Evolutionary conservation across 2,797 vertebrate species (phyloP).

Genomic region (Melanotaenia maccullochi): DNA sequence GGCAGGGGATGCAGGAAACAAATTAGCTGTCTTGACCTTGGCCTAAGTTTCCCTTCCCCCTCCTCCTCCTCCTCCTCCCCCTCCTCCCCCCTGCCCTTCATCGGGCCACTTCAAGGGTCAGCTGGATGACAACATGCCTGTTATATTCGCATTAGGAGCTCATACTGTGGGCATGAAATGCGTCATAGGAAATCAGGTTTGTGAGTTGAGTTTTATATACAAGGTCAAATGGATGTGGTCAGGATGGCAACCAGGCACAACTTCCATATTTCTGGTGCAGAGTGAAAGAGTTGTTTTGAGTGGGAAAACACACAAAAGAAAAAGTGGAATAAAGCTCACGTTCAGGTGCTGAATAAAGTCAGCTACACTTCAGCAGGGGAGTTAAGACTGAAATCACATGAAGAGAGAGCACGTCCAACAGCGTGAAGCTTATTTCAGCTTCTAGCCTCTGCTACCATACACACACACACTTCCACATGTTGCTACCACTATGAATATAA

Average conservation of each 20-base stretch:
- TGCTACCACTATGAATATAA: not conserved
- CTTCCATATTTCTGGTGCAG: slow-evolving; percentile 20
- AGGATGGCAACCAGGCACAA: slow-evolving; percentile 28
- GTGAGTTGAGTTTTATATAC: slow-evolving; percentile 44
- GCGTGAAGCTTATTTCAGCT: slow-evolving; percentile 29
- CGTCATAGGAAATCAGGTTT: slow-evolving; percentile 56
- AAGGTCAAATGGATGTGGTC: slow-evolving; percentile 54
- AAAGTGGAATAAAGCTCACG: slow-evolving; percentile 13
- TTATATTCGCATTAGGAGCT: slow-evolving; percentile 64
- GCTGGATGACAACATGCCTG: slow-evolving; percentile 75
- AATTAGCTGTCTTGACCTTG: slow-evolving; percentile 88
- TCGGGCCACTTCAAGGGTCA: slow-evolving; percentile 83
- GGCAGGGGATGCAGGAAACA: slow-evolving; percentile 82
- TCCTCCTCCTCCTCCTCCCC: slow-evolving; percentile 64
- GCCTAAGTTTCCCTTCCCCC: slow-evolving; percentile 81
- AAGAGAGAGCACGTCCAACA: slow-evolving; percentile 36
- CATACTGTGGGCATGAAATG: slow-evolving; percentile 25
- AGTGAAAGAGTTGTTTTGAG: slow-evolving; percentile 12
- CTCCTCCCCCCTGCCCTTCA: slow-evolving; percentile 64
- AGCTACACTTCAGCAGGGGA: slow-evolving; percentile 16
- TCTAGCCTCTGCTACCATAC: slow-evolving; percentile 11
- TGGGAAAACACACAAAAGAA: slow-evolving; percentile 8
- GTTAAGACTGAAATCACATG: slow-evolving; percentile 34
- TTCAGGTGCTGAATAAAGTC: slow-evolving; percentile 5
- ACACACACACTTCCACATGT: slow-evolving; percentile 1